Evolutionary conservation across 2,797 vertebrate genomes (phyloP).

Genomic region (Schizopygopsis pylzovi): DNA sequence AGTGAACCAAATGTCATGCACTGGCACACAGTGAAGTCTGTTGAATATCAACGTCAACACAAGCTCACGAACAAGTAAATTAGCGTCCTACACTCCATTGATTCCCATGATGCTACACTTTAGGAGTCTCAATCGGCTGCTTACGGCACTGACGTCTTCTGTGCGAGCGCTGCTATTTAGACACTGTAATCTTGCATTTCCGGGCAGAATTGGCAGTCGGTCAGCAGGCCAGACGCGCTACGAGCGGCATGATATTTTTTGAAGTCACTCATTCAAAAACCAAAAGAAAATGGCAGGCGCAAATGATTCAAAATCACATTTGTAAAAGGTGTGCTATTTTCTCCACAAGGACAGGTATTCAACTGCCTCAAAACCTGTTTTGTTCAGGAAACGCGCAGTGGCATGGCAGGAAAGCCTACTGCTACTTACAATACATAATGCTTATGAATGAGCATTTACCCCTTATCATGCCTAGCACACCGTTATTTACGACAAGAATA

Average conservation of each 20-base stretch:
- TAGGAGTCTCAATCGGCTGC: constrained; percentile 6
- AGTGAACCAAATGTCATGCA: constrained; percentile 53
- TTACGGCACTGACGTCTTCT: background rate
- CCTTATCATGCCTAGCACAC: constrained; percentile 9
- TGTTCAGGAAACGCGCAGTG: background rate
- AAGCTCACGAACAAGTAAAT: constrained; percentile 51
- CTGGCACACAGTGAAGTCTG: constrained; percentile 46
- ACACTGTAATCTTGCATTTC: background rate
- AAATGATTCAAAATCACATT: constrained; percentile 29
- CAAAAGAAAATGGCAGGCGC: background rate
- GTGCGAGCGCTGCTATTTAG: background rate
- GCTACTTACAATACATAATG: constrained; percentile 27
- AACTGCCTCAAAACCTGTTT: background rate
- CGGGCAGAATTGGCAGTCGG: background rate
- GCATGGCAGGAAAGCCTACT: constrained; percentile 29
- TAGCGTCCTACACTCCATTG: constrained; percentile 55
- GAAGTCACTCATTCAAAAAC: background rate
- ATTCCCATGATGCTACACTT: constrained; percentile 37
- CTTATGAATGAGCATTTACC: constrained; percentile 16
- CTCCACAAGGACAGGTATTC: constrained; percentile 11
- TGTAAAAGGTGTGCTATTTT: constrained; percentile 13
- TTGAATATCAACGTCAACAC: constrained; percentile 45
- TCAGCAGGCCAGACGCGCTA: background rate
- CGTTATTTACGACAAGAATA: background rate
- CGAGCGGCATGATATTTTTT: background rate